phyloP scores from a whole-genome alignment of 1,140 invertebrate species.

The Heliconius himera region DNA sequence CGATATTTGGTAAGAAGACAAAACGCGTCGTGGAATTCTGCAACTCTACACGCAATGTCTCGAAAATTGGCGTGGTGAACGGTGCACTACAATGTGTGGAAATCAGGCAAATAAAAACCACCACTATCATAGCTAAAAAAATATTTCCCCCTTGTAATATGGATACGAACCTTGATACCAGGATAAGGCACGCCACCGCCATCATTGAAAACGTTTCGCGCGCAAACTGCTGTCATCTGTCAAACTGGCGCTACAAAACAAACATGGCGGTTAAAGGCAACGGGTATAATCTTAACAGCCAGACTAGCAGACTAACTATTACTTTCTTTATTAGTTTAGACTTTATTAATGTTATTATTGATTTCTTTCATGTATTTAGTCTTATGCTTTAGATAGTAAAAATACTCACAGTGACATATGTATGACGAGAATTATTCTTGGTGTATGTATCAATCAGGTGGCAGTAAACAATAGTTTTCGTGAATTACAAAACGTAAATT shows the following conservation, averaged over 20 bases:
- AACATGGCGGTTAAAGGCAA: constrained; percentile 37
- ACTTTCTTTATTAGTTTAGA: neutral
- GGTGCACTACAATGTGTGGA: too few species aligned
- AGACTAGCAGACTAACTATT: neutral
- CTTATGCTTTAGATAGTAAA: too few species aligned
- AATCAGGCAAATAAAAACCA: too few species aligned
- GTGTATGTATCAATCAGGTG: too few species aligned
- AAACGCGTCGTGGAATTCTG: too few species aligned
- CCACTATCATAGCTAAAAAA: neutral
- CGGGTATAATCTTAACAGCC: constrained; percentile 11
- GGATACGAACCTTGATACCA: constrained; percentile 39
- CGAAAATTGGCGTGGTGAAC: too few species aligned
- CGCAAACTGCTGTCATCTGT: constrained; percentile 57
- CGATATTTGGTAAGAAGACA: too few species aligned
- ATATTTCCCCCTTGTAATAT: neutral
- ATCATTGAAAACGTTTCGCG: constrained; percentile 53
- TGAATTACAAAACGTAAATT: too few species aligned
- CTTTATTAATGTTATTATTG: neutral
- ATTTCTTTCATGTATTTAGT: neutral
- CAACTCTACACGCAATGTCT: too few species aligned
- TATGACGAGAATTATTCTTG: too few species aligned
- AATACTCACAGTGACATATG: too few species aligned
- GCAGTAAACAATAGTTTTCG: too few species aligned
- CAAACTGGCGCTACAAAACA: constrained; percentile 44
- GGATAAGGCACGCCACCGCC: constrained; percentile 52